These are phyloP conservation scores for Menidia menidia DNA, from an alignment of 2,797 vertebrate genomes.

Conservation along the genomic window DNA sequence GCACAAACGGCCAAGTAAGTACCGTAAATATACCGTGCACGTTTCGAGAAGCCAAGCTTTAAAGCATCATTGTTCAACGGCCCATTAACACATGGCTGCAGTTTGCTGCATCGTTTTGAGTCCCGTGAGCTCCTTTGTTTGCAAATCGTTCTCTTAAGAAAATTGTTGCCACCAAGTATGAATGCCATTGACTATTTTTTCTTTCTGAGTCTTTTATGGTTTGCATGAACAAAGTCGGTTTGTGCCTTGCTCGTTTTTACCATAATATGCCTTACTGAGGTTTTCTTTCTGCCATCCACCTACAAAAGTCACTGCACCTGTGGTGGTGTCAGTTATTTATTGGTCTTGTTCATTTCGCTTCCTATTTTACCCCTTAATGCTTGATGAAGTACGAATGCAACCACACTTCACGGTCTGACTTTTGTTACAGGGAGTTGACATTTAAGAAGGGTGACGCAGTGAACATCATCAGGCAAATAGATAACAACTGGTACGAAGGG, in stretches of 20 bases:
- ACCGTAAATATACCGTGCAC: conserved; percentile 37
- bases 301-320: conserved; percentile 2
- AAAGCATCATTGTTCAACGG: conserved; percentile 29
- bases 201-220: neutral
- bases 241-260: neutral
- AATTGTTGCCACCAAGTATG: conserved; percentile 3
- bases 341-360: neutral
- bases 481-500: conserved; percentile 98
- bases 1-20: conserved; percentile 99
- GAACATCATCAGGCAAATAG: conserved; percentile 97
- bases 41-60: conserved; percentile 2
- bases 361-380: no score
- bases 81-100: conserved; percentile 7
- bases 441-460: conserved; percentile 98
- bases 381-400: neutral
- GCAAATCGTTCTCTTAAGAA: conserved; percentile 10
- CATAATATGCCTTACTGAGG: conserved; percentile 15
- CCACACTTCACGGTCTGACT: conserved; percentile 22
- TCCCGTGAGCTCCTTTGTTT: conserved; percentile 7
- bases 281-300: conserved; percentile 12
- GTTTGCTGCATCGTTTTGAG: conserved; percentile 19
- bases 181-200: conserved; percentile 14
- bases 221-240: conserved; percentile 28
- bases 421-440: conserved; percentile 92
- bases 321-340: neutral